These are phyloP conservation scores for Incurvaria masculella DNA, from an alignment of 2,888 invertebrate genomes.

Conservation along the genomic window DNA sequence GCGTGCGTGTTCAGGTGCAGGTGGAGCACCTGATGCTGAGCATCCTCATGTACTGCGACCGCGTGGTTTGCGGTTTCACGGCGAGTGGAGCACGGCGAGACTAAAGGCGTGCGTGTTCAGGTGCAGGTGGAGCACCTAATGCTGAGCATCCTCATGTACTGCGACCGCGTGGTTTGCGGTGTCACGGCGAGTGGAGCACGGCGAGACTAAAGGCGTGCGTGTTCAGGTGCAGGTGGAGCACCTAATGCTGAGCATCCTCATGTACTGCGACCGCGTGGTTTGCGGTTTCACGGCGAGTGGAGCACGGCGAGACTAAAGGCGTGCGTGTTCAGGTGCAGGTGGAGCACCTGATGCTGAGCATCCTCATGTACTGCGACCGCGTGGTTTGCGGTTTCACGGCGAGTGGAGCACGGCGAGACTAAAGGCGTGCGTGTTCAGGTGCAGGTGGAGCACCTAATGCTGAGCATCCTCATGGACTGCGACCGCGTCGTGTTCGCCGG, in stretches of 20 bases:
- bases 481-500: constrained; percentile 78
- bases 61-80: constrained; percentile 77
- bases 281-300: too few relatives aligned
- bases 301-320: too few relatives aligned
- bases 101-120: too few relatives aligned
- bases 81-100: too few relatives aligned
- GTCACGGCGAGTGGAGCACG: too few relatives aligned
- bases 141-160: constrained; percentile 67
- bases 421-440: constrained; percentile 23
- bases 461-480: constrained; percentile 72
- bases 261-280: constrained; percentile 82
- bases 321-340: constrained; percentile 35
- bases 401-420: too few relatives aligned
- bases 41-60: constrained; percentile 79
- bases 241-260: constrained; percentile 54
- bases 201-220: too few relatives aligned
- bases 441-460: constrained; percentile 47
- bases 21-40: constrained; percentile 49
- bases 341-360: constrained; percentile 46
- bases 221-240: constrained; percentile 44
- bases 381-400: constrained; percentile 81
- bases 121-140: constrained; percentile 51
- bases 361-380: constrained; percentile 79
- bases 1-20: constrained; percentile 26
- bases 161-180: constrained; percentile 80